Evolutionary conservation across 92 coral and sea anemone genomes (phyloP).

Genomic region (Bergia puertoricense): DNA sequence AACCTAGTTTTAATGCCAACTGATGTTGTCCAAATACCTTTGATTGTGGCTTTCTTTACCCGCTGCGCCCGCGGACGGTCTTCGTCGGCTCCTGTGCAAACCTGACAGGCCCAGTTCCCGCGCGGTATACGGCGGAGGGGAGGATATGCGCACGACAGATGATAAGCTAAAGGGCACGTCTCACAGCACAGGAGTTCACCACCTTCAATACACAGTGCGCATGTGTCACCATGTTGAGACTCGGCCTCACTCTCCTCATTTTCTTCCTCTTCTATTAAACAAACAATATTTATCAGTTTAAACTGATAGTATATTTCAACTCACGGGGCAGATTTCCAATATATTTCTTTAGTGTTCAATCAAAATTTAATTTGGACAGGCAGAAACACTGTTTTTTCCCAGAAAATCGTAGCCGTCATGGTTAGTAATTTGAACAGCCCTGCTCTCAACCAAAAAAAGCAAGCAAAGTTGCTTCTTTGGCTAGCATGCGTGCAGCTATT

Average conservation of each 20-base stretch:
- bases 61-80: constrained; percentile 81
- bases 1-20: background rate
- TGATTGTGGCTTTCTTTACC: constrained; percentile 83
- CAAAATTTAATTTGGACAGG: no score
- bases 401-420: no score
- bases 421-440: no score
- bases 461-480: no score
- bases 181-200: constrained; percentile 98
- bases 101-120: constrained; percentile 99
- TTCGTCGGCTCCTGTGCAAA: constrained; percentile 95
- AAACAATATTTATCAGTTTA: background rate
- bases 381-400: no score
- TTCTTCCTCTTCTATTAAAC: background rate
- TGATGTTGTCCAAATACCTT: constrained; percentile 55
- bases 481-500: no score
- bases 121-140: constrained; percentile 97
- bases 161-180: constrained; percentile 94
- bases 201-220: constrained; percentile 87
- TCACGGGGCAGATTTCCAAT: background rate
- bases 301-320: background rate
- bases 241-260: constrained; percentile 58
- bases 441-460: no score
- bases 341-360: no score
- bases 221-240: constrained; percentile 89
- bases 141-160: constrained; percentile 91